Evolutionary conservation across 1,140 invertebrate genomes (phyloP).

Genomic region (Pseudomyrmex flavicornis): DNA sequence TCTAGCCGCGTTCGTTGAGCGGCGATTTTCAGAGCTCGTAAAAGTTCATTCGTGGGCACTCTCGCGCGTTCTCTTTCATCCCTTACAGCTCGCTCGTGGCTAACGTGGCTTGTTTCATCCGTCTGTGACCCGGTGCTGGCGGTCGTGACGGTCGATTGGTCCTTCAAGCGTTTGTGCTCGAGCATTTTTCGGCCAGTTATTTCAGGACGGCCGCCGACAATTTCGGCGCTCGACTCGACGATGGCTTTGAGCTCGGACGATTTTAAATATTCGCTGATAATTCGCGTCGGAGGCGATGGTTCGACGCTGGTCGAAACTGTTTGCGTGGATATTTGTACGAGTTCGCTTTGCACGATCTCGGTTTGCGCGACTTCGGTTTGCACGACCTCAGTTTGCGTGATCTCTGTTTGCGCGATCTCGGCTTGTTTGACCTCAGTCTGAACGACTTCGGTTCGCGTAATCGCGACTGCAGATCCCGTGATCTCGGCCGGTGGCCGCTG

Average conservation of each 20-base stretch:
- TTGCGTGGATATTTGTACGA: conserved; percentile 39
- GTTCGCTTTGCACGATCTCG: neutral
- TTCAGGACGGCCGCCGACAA: conserved; percentile 16
- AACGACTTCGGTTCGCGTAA: neutral
- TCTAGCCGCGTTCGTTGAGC: conserved; percentile 5
- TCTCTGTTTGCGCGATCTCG: neutral
- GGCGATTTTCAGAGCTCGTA: conserved; percentile 53
- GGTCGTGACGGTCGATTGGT: conserved; percentile 24
- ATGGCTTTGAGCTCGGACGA: neutral
- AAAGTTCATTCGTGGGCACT: conserved; percentile 44
- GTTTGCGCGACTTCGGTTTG: conserved; percentile 10
- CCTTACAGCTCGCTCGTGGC: conserved; percentile 36
- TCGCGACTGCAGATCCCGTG: neutral
- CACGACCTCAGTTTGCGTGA: neutral
- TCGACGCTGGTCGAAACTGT: neutral
- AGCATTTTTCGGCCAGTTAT: conserved; percentile 37
- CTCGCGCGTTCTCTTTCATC: conserved; percentile 54
- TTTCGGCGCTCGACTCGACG: conserved; percentile 3
- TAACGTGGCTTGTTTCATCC: conserved; percentile 27
- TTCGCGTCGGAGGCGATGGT: neutral
- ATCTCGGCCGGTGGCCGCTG: conserved; percentile 6
- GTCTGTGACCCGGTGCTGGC: neutral
- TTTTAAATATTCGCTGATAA: conserved; percentile 9
- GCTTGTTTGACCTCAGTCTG: neutral
- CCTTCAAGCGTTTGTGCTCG: conserved; percentile 4